These are phyloP conservation scores for Vipera ursinii DNA, from an alignment of 2,797 vertebrate genomes.

Conservation along the genomic window DNA sequence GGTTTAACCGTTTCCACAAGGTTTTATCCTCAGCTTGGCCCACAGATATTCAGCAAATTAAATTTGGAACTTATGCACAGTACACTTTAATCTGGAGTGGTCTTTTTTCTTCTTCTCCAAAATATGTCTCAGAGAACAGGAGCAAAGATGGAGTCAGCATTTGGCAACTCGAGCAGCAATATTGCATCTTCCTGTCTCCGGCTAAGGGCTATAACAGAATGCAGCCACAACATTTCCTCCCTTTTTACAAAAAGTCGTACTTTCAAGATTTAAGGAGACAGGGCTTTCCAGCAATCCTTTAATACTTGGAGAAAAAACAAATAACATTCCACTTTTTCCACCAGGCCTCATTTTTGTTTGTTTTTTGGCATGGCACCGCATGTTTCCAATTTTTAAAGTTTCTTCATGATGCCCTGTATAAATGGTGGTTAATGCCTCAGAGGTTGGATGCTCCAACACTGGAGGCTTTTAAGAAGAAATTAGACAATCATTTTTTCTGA, in stretches of 20 bases:
- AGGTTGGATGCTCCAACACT: background rate
- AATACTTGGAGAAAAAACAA: slow-evolving; percentile 14
- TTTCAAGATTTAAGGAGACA: too few relatives aligned
- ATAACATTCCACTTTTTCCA: background rate
- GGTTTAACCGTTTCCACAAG: background rate
- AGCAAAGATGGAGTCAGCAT: background rate
- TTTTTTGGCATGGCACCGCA: slow-evolving; percentile 9
- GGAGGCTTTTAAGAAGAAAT: background rate
- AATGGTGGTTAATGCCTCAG: background rate
- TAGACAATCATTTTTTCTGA: background rate
- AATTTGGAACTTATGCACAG: too few relatives aligned
- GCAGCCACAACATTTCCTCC: too few relatives aligned
- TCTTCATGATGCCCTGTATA: background rate
- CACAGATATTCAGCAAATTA: background rate
- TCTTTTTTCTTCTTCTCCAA: background rate
- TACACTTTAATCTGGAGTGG: background rate
- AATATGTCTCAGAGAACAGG: background rate
- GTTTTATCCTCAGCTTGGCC: background rate
- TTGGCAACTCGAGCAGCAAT: background rate
- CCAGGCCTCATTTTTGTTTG: background rate
- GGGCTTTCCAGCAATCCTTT: background rate
- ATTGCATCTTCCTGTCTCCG: background rate
- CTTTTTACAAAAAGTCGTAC: background rate
- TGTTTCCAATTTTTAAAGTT: background rate
- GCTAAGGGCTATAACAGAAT: background rate